Evolutionary conservation across 2,113 vertebrate species (phyloP).

Genomic region (Plectropomus leopardus): DNA sequence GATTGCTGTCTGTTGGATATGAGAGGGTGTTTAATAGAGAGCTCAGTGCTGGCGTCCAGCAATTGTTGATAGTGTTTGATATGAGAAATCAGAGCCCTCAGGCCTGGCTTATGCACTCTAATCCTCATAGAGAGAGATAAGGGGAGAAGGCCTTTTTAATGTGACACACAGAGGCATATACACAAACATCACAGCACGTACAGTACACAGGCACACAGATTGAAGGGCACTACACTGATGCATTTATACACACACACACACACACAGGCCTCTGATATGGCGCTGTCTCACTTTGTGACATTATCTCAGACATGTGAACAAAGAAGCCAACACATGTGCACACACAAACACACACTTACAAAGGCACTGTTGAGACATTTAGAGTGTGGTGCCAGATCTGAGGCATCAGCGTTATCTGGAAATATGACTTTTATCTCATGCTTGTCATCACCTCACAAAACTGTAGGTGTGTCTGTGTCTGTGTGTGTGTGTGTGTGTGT

Average conservation of each 20-base stretch:
- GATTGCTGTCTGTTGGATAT: slow-evolving; percentile 61
- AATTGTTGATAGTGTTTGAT: slow-evolving; percentile 69
- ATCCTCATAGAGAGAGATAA: slow-evolving; percentile 72
- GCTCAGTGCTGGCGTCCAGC: slow-evolving; percentile 54
- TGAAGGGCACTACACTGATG: not conserved
- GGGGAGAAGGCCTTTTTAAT: slow-evolving; percentile 48
- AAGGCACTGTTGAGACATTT: slow-evolving; percentile 30
- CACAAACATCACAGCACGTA: slow-evolving; percentile 10
- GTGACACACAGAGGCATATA: slow-evolving; percentile 34
- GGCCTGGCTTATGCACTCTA: slow-evolving; percentile 73
- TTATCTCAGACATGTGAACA: slow-evolving; percentile 57
- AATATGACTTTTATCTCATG: slow-evolving; percentile 43
- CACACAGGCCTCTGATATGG: slow-evolving; percentile 15
- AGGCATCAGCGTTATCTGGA: slow-evolving; percentile 62
- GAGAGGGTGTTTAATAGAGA: slow-evolving; percentile 66
- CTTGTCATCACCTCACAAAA: slow-evolving; percentile 47
- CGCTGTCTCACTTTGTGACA: slow-evolving; percentile 36
- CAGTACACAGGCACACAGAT: not conserved
- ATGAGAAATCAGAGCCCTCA: slow-evolving; percentile 49
- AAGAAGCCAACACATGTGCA: not conserved
- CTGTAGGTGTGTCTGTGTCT: not conserved
- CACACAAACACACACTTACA: not conserved
- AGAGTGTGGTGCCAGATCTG: slow-evolving; percentile 36
- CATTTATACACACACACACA: slow-evolving; percentile 45
- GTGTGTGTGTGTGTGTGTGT: not conserved